These are phyloP conservation scores for Proisotoma minuta DNA, from an alignment of 2,888 invertebrate genomes.

Conservation along the genomic window DNA sequence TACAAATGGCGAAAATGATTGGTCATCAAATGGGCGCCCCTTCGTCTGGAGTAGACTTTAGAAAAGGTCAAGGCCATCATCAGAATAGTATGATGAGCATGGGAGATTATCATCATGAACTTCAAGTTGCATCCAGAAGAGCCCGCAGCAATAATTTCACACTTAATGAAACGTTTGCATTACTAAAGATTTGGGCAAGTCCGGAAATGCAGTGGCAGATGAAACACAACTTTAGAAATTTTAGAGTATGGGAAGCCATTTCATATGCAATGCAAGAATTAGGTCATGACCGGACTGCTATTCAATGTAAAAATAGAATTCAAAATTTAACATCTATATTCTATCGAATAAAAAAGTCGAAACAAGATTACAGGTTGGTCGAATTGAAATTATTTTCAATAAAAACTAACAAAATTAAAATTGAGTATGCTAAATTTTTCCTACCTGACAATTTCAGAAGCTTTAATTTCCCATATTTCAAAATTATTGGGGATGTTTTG, in stretches of 20 bases:
- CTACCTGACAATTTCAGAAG: too few relatives aligned
- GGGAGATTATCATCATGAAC: conserved; percentile 39
- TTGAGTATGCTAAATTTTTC: too few relatives aligned
- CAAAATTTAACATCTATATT: conserved; percentile 47
- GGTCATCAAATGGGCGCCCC: conserved; percentile 37
- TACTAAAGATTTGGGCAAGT: conserved; percentile 47
- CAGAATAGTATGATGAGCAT: conserved; percentile 10
- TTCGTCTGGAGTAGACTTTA: conserved; percentile 24
- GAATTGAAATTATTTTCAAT: too few relatives aligned
- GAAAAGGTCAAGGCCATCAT: conserved; percentile 22
- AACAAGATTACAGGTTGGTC: conserved; percentile 47
- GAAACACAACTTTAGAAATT: conserved; percentile 37
- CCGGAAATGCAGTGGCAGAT: conserved; percentile 29
- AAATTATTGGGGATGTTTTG: conserved; percentile 46
- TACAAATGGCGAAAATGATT: conserved; percentile 46
- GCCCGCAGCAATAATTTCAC: conserved; percentile 47
- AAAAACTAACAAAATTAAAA: too few relatives aligned
- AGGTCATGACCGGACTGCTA: conserved; percentile 46
- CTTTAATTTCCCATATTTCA: conserved; percentile 47
- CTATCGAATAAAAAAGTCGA: conserved; percentile 46
- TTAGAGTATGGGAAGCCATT: conserved; percentile 47
- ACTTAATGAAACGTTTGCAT: conserved; percentile 46
- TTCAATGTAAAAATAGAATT: conserved; percentile 48
- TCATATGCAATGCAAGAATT: conserved; percentile 46
- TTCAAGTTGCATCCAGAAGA: conserved; percentile 44